Conservation (phyloP, 2,888 invertebrate genomes). For the Chalcis sispes region DNA sequence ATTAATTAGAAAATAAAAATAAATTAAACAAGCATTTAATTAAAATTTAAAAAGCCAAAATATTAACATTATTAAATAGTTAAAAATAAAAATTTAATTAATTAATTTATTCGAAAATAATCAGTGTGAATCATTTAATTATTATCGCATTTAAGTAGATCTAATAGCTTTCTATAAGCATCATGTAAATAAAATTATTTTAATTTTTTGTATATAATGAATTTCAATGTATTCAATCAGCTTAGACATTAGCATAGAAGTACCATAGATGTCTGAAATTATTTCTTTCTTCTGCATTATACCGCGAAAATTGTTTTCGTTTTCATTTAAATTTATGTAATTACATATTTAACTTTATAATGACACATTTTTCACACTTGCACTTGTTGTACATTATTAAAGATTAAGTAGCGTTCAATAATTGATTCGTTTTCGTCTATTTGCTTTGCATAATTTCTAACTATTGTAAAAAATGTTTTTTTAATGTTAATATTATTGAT, state of each 20-base stretch:
- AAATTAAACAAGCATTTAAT: no score
- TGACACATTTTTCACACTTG: neutral
- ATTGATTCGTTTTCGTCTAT: no score
- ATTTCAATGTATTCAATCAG: constrained; percentile 36
- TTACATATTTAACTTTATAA: neutral
- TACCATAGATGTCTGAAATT: constrained; percentile 4
- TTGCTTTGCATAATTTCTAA: no score
- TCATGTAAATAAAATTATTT: constrained; percentile 10
- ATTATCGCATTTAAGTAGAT: neutral
- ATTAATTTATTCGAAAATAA: no score
- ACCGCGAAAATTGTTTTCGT: neutral
- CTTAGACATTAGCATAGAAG: constrained; percentile 26
- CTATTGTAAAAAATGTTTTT: no score
- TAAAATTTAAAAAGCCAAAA: no score
- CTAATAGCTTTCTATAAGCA: neutral
- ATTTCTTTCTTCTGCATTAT: constrained; percentile 1
- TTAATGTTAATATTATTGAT: no score
- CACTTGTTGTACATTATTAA: no score
- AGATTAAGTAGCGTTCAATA: no score
- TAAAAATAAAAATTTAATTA: no score
- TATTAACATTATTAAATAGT: no score
- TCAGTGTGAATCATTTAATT: neutral
- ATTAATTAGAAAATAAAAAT: no score
- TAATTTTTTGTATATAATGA: constrained; percentile 11
- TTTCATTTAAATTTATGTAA: constrained; percentile 24